These are phyloP conservation scores for Molorchus minor DNA, from an alignment of 2,888 invertebrate species.

Conservation along the genomic window DNA sequence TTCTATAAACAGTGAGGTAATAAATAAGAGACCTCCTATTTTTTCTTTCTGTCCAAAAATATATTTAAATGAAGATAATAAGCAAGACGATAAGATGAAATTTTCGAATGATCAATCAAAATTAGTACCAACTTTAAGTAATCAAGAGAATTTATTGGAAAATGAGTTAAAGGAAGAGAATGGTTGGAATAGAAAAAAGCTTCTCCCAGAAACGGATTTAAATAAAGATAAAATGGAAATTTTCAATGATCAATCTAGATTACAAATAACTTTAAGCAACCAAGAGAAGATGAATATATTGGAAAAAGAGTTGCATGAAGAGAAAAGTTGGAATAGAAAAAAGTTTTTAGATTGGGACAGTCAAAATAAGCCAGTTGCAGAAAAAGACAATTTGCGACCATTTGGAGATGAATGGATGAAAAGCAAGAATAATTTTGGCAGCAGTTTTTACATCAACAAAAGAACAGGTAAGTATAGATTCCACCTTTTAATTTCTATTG, in stretches of 20 bases:
- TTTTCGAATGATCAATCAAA: constrained; percentile 2
- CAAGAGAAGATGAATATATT: constrained; percentile 24
- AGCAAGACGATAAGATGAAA: not conserved
- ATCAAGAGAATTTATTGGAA: constrained; percentile 25
- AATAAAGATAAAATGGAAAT: not conserved
- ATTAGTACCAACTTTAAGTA: constrained; percentile 22
- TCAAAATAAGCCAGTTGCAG: constrained; percentile 15
- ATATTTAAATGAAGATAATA: constrained; percentile 1
- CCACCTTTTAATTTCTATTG: not conserved
- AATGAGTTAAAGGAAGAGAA: constrained; percentile 29
- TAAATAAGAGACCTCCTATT: not conserved
- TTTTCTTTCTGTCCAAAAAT: no score
- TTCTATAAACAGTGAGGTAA: not conserved
- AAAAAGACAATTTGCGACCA: constrained; percentile 7
- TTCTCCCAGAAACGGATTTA: not conserved
- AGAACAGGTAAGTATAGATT: constrained; percentile 44
- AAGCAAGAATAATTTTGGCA: constrained; percentile 48
- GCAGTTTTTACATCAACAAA: constrained; percentile 50
- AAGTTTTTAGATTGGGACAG: constrained; percentile 30
- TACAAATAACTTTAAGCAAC: constrained; percentile 27
- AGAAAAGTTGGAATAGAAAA: constrained; percentile 23
- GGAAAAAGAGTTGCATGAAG: constrained; percentile 27
- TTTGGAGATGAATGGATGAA: constrained; percentile 41
- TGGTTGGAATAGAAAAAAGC: constrained; percentile 17
- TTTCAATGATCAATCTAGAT: constrained; percentile 1